Base-by-base conservation (phyloP, 2,797 vertebrate genomes). In the Acanthurus leucopareius region DNA sequence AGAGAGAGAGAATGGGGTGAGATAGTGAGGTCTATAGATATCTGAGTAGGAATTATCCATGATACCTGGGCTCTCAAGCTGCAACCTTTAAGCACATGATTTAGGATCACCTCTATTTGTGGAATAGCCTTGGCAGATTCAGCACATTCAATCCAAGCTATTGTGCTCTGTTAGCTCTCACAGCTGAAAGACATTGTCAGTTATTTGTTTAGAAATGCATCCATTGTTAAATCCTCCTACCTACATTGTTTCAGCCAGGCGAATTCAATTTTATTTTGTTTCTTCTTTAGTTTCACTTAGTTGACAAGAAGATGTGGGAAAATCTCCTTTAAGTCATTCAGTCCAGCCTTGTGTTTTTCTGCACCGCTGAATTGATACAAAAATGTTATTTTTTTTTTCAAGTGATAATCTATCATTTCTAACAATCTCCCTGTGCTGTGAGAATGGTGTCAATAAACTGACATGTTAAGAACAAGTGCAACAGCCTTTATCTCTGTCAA, bases 401-500 rank as follows among this genome's bases (percentile, higher is more conserved):
- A 86, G 85, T 48, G 79, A 91, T 90, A 88, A 91, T 91, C 91
- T 80, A 84, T 86, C 69, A 62, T 91, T 88, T 90, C 89, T 89
- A 91, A 92, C 90, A 94, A 94, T 94, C 91, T 95, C 69, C 77
- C 74, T 83, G 86, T 79, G 76, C 88, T 84, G 84, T 59, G 72
- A 89, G 85, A 95, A 91, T 51, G 75, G 82, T 93, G 93, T 94
- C 93, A 94, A 92, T 95, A 94, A 94, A 95, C 86, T 86, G 87
- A 89, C 80, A 91, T 75, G 92, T 92, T 92, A 90, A 91, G 90
- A 94, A 95, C 90, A 95, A 95, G 92, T 80, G 80, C 79, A 84
- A 69, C 74, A 74, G 76, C 90, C 84, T 88, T 95, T 90, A 94
- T 93, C 91, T 90, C 57, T n/a, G 73, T 79, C 59, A 87, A 91